Evolutionary conservation across 1,140 invertebrate genomes (phyloP).

Genomic region (Bombus superbus): DNA sequence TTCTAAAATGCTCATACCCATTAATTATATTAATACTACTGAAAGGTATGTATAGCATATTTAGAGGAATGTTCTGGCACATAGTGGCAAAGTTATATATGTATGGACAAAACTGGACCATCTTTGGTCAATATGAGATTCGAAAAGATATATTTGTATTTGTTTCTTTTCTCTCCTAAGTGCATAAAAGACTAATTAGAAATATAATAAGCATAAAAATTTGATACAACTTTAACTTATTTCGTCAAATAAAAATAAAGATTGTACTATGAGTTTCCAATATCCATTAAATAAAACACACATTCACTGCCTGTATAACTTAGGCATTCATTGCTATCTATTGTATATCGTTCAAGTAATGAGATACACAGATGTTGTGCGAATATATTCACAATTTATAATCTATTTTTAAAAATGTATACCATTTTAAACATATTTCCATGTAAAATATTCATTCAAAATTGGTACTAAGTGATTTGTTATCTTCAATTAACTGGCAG

Average conservation of each 20-base stretch:
- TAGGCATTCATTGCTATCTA: slow-evolving; percentile 34
- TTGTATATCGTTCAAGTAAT: slow-evolving; percentile 11
- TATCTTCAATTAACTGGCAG: slow-evolving; percentile 54
- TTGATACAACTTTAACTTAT: slow-evolving; percentile 26
- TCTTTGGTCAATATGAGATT: slow-evolving; percentile 54
- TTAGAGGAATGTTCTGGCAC: slow-evolving; percentile 76
- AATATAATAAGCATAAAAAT: slow-evolving; percentile 47
- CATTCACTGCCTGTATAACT: slow-evolving; percentile 54
- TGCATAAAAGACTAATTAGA: slow-evolving; percentile 37
- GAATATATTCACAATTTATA: slow-evolving; percentile 28
- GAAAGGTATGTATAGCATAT: slow-evolving; percentile 72
- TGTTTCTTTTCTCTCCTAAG: slow-evolving; percentile 42
- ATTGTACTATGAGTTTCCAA: neutral
- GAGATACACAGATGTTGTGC: slow-evolving; percentile 40
- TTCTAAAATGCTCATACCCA: slow-evolving; percentile 51
- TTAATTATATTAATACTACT: slow-evolving; percentile 52
- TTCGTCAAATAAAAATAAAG: slow-evolving; percentile 33
- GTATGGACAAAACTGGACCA: slow-evolving; percentile 40
- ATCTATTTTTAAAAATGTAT: slow-evolving; percentile 34
- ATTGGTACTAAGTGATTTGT: slow-evolving; percentile 33
- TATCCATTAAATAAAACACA: slow-evolving; percentile 24
- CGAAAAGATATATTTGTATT: slow-evolving; percentile 58
- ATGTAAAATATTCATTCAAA: slow-evolving; percentile 43
- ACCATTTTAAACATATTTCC: slow-evolving; percentile 13
- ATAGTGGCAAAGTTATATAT: slow-evolving; percentile 71